Base-by-base conservation (phyloP, 30 jellyfish, hydroid and myxozoan species). In the Morbakka virulenta region DNA sequence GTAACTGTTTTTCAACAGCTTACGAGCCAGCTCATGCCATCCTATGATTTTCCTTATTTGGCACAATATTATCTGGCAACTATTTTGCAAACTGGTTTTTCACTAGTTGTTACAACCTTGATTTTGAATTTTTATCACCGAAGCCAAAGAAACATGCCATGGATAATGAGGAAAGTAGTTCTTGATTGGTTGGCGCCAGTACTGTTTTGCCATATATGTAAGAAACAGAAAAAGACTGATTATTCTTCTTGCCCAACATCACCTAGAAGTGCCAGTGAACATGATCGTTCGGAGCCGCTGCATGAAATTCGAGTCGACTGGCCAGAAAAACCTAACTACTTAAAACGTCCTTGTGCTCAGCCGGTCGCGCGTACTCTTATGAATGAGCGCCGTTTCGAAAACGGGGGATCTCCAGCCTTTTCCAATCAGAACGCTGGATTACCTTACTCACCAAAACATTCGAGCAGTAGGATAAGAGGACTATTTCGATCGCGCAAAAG, bases 1-100 rank as follows among this genome's bases (percentile, higher is more conserved):
- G 95, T 84, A n/a, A 84, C 95, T 17, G 95, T 84, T 11, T 84
- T 84, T 49, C 95, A 84, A 24, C 95, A 84, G 67, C 76, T 84
- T 14, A 84, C 95, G 14, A 84, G 95, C 66, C 87, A 74, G 67
- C 75, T 84, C 27, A 84, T 84, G 95, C 95, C 95, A 23, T 84
- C 95, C 3, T 84, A 84, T 35, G 95, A 84, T 34, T 84, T 84
- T 64, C 95, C 95, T 26, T 84, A 84, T 51, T 53, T 84, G 77
- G 95, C 95, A 17, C 95, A 84, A 52, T 84, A 84, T 61, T 84
- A 84, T 63, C 32, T 84, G 62, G 95, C 83, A 34, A 84, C 95
- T 20, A 84, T 84, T 0, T 14, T 84, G 79, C 79, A 84, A 51
- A 84, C 95, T 1, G 95, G 91, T 2, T 36, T 84, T 21, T 84